Conservation (phyloP, 2,113 vertebrate species). For the Cyanistes caeruleus region DNA sequence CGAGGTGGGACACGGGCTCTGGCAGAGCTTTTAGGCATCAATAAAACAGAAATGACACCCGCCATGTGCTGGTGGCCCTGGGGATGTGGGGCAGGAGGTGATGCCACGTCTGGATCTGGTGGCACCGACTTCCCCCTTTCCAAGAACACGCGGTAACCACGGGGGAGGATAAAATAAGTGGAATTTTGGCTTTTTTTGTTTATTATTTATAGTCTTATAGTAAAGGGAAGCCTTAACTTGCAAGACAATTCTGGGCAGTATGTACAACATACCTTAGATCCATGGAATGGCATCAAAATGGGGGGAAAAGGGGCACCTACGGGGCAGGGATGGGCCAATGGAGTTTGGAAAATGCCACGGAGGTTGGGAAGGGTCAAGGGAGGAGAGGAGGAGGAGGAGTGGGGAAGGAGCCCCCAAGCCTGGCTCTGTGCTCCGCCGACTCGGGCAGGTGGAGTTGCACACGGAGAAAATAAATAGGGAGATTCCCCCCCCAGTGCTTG, state of each 20-base stretch:
- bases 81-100: background rate
- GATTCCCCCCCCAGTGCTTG: slow-evolving; percentile 27
- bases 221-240: slow-evolving; percentile 97
- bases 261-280: slow-evolving; percentile 98
- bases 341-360: slow-evolving; percentile 72
- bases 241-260: slow-evolving; percentile 95
- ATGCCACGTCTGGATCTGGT: background rate
- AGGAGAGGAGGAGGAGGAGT: slow-evolving; percentile 65
- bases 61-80: background rate
- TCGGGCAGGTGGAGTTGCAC: slow-evolving; percentile 68
- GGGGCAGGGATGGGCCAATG: slow-evolving; percentile 74
- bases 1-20: background rate
- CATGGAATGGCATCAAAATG: slow-evolving; percentile 87
- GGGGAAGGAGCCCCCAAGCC: background rate
- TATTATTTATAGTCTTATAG: slow-evolving; percentile 98
- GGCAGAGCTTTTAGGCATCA: background rate
- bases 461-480: slow-evolving; percentile 80
- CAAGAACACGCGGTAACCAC: slow-evolving; percentile 47
- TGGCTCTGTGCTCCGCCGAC: background rate
- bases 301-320: slow-evolving; percentile 72
- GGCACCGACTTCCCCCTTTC: background rate
- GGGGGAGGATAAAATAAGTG: slow-evolving; percentile 91
- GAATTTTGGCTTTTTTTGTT: slow-evolving; percentile 16
- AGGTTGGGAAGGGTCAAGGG: background rate
- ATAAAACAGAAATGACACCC: background rate